These are phyloP conservation scores for Strix uralensis DNA, from an alignment of 2,113 vertebrate species.

Conservation along the genomic window DNA sequence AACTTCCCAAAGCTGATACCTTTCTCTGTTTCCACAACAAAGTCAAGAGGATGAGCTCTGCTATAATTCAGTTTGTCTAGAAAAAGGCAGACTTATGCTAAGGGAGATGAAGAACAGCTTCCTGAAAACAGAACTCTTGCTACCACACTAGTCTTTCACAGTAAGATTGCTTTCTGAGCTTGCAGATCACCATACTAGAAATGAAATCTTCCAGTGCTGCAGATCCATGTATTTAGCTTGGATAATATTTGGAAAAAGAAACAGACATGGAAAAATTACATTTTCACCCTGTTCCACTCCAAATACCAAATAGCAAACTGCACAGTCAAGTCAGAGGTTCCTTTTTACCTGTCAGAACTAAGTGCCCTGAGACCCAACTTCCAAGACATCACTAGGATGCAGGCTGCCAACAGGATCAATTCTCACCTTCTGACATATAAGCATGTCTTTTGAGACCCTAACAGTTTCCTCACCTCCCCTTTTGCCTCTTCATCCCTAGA, in stretches of 20 bases:
- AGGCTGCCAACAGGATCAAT: neutral
- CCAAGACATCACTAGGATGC: neutral
- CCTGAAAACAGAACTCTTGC: neutral
- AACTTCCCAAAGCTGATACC: neutral
- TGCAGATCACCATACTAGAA: neutral
- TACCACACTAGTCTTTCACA: neutral
- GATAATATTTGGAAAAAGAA: neutral
- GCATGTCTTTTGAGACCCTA: neutral
- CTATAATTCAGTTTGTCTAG: neutral
- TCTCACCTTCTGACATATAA: neutral
- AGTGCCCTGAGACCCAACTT: neutral
- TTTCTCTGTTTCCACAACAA: neutral
- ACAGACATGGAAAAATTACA: neutral
- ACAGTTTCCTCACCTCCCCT: neutral
- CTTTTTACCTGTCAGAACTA: neutral
- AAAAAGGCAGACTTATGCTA: neutral
- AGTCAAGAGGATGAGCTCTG: neutral
- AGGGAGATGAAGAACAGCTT: neutral
- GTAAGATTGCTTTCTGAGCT: neutral
- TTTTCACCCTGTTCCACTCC: neutral
- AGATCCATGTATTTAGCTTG: neutral
- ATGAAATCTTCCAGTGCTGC: neutral
- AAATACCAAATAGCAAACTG: neutral
- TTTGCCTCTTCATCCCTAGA: neutral
- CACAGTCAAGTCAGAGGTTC: neutral